Conservation (phyloP, 2,888 invertebrate species). For the Penaeus monodon region DNA sequence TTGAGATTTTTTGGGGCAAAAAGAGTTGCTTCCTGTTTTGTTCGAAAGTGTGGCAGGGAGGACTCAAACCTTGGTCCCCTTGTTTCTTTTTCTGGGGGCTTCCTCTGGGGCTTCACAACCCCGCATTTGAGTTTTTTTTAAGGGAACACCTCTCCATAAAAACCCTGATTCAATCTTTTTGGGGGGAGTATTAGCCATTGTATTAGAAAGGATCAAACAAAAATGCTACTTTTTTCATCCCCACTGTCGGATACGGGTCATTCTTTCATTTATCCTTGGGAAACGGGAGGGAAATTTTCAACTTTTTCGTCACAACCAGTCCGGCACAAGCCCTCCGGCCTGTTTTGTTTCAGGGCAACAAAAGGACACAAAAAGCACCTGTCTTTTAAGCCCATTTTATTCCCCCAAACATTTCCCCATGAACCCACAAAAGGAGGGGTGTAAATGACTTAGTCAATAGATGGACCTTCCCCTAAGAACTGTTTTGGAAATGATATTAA, state of each 20-base stretch:
- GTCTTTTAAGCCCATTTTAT: slow-evolving; percentile 43
- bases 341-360: slow-evolving; percentile 56
- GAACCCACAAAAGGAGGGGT: slow-evolving; percentile 38
- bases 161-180: slow-evolving; percentile 33
- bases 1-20: slow-evolving; percentile 1
- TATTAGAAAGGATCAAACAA: slow-evolving; percentile 56
- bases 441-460: slow-evolving; percentile 52
- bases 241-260: slow-evolving; percentile 46
- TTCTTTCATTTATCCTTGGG: slow-evolving; percentile 51
- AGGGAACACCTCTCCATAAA: slow-evolving; percentile 43
- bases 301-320: slow-evolving; percentile 41
- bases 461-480: slow-evolving; percentile 32
- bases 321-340: slow-evolving; percentile 46
- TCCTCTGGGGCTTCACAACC: slow-evolving; percentile 35
- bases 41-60: slow-evolving; percentile 62
- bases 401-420: slow-evolving; percentile 42
- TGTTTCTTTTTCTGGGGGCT: slow-evolving; percentile 55
- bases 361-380: slow-evolving; percentile 49
- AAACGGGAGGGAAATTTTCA: slow-evolving; percentile 49
- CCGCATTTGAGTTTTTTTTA: slow-evolving; percentile 59
- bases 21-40: slow-evolving; percentile 44
- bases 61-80: slow-evolving; percentile 46
- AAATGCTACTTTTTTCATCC: slow-evolving; percentile 53
- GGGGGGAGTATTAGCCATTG: slow-evolving; percentile 62
- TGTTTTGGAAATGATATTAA: slow-evolving; percentile 18